Base-by-base conservation (phyloP, 2,888 invertebrate species). In the Lasioglossum leucozonium region DNA sequence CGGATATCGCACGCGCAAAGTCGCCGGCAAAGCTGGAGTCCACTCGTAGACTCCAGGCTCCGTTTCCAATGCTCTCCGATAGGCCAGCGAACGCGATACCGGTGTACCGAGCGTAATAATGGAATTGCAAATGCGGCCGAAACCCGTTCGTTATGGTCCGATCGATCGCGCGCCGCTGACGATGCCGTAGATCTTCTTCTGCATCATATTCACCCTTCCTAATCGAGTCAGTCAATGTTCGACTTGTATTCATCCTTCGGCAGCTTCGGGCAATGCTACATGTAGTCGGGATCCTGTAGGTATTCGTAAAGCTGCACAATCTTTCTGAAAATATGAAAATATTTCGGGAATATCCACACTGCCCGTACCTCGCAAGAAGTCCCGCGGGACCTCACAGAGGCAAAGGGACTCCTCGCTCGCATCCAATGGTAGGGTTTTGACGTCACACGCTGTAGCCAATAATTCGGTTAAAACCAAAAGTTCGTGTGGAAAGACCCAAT, bases 51-150 rank as follows among this genome's bases (percentile, higher is more conserved):
- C 13, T 72, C 34, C 79, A 71, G 30, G 62, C 81, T 83, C 79
- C 87, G 82, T 89, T 88, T 89, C 82, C 81, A 82, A 89, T 88
- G 73, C 78, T 65, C 58, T 13, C 55, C 37, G 37, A 83, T 55
- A 30, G 65, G 26, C 26, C 26, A 13, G 26, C 71, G 26, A 77
- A 77, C 75, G 69, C 62, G 67, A 74, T 88, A 81, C 82, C 55
- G 82, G 16, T 58, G 30, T 65, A 42, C 22, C 26, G 67, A 18
- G n/a, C 72, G 73, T 86, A 87, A 87, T 90, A 91, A 91, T 90
- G 87, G 88, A 91, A 91, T 91, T 91, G 89, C 87, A 82, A 87
- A 90, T 90, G 89, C 85, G 82, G 80, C 90, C 18, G 47, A 18
- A 47, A 47, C 18, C 18, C 47, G 47, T 18, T 18, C 5, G 47